A percentile compares a stretch with the other conserved stretches of the same genome.
Evolutionary conservation across 2,888 invertebrate species (phyloP).

Genomic region (Itoplectis maculator): DNA sequence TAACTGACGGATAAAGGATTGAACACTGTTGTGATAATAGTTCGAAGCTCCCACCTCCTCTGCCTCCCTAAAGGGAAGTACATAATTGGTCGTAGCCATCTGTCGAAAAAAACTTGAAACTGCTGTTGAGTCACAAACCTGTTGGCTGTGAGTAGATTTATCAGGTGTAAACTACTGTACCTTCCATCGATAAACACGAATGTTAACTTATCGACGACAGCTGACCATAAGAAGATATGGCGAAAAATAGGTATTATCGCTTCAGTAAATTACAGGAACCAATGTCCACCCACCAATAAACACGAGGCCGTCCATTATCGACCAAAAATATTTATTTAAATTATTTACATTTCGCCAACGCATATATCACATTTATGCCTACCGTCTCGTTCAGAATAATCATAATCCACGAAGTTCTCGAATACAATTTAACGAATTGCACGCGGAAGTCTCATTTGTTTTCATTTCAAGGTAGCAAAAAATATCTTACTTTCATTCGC

Average conservation of each 20-base stretch:
- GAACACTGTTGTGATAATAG: no score
- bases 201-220: not conserved
- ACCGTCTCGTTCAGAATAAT: constrained; percentile 15
- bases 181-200: constrained; percentile 1
- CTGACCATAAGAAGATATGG: not conserved
- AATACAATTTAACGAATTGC: constrained; percentile 7
- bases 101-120: not conserved
- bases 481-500: constrained; percentile 12
- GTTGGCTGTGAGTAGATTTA: not conserved
- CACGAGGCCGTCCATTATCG: constrained; percentile 6
- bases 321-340: constrained; percentile 37
- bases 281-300: constrained; percentile 9
- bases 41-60: no score
- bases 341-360: constrained; percentile 58
- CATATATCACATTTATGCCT: constrained; percentile 62
- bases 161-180: not conserved
- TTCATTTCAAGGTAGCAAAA: constrained; percentile 2
- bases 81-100: not conserved
- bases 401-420: not conserved
- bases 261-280: not conserved
- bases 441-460: not conserved
- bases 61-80: no score
- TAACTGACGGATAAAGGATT: no score
- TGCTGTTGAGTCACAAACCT: not conserved
- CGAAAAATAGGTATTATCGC: not conserved